Evolutionary conservation across 2,113 vertebrate species (phyloP), one percentile per base, ranked within the genome.

Genomic region (Ochotona curzoniae): DNA sequence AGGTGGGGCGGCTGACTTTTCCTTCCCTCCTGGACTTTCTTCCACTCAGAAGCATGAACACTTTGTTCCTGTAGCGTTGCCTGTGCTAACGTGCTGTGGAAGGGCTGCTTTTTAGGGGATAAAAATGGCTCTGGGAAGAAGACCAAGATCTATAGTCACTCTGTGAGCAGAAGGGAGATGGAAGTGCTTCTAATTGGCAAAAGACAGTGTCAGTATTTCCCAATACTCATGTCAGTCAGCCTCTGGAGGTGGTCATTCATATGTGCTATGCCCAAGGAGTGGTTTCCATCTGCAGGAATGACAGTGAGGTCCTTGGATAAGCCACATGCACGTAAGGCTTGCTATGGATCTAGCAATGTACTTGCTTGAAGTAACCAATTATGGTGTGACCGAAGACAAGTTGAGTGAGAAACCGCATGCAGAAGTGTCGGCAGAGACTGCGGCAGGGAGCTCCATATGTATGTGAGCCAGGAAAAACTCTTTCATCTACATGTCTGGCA

Each of bases 331-430:
- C 28, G 76, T 92, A 94, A 96, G 87, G 91, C 91, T 95, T 96
- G 95, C 83, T 61, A 69, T 49, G 87, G 49, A 32, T 84, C 83
- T 94, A 91, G 51, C 64, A 87, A 75, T 54, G 35, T 92, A 51
- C 71, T 78, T 76, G 25, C 82, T 91, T 94, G 18, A 94, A 90
- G 63, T 2, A 87, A 69, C 25, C 87, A 67, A 79, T 98, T 98
- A 99, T 4, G 99, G 99, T 51, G 99, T 99, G n/a, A 99, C 99
- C 79, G 99, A 99, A 97, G 99, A 99, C 61, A 99, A 97, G 91
- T 99, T 99, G 57, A 99, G 98, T 0, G 99, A 99, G 25, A 99
- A 99, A 21, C 99, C 99, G 83, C 99, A 98, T 35, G 99, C 99
- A 1, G 99, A 99, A 28, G 99, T 99, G 97, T 99, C 99, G 97